Percentiles rank a stretch among this genome's conserved stretches.
Conservation (phyloP, 2,113 vertebrate genomes). For the Chamaetylas fuelleborni region DNA sequence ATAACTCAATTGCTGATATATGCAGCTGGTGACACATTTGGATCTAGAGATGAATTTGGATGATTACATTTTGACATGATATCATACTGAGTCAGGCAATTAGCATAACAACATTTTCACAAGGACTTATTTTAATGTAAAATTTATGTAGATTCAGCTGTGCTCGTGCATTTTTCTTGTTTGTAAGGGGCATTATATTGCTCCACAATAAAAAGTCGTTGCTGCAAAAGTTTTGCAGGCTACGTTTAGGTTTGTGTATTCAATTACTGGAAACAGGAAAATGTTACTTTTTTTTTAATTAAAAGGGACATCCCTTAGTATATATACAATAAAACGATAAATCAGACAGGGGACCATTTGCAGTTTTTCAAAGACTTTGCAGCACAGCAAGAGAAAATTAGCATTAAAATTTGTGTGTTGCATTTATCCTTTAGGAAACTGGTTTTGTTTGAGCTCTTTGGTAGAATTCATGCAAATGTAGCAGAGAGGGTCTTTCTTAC, state of each 20-base stretch:
- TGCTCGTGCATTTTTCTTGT: not conserved
- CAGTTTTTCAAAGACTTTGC: not conserved
- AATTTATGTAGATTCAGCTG: slow-evolving; percentile 32
- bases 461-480: not conserved
- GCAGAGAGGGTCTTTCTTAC: not conserved
- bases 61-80: slow-evolving; percentile 42
- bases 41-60: slow-evolving; percentile 44
- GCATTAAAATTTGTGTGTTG: not conserved
- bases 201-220: not conserved
- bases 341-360: not conserved
- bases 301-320: not conserved
- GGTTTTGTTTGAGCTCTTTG: not conserved
- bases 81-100: slow-evolving; percentile 29
- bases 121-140: slow-evolving; percentile 32
- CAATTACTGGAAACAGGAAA: not conserved
- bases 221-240: not conserved
- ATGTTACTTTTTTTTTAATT: not conserved
- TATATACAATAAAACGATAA: not conserved
- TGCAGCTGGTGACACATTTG: slow-evolving; percentile 45
- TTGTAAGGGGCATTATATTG: not conserved
- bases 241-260: not conserved
- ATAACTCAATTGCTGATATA: slow-evolving; percentile 13
- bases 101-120: slow-evolving; percentile 28
- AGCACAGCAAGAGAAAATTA: not conserved
- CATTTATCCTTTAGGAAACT: not conserved